A percentile compares a stretch with the other conserved stretches of the same genome.
These are phyloP conservation scores for Dreissena polymorpha DNA, from an alignment of 1,140 invertebrate genomes.

Conservation along the genomic window DNA sequence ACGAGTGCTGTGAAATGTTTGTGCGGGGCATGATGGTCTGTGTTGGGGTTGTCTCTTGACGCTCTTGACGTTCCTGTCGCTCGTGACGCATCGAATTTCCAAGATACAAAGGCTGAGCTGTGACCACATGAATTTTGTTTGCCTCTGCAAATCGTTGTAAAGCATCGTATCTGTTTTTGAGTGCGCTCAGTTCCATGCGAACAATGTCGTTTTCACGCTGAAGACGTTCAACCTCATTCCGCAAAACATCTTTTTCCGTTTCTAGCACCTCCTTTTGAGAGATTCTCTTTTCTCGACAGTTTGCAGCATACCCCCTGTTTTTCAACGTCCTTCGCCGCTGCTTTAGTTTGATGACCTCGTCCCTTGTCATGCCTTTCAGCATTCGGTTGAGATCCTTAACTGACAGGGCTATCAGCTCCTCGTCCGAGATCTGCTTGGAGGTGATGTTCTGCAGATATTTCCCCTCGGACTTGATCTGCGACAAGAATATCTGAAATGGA, in stretches of 20 bases:
- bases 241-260: conserved; percentile 83
- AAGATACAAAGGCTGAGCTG: conserved; percentile 58
- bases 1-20: conserved; percentile 38
- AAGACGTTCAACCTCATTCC: conserved; percentile 74
- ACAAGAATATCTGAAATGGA: conserved; percentile 75
- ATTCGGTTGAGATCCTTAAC: conserved; percentile 97
- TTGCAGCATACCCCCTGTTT: conserved; percentile 99
- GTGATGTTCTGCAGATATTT: conserved; percentile 49
- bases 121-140: conserved; percentile 72
- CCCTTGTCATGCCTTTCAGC: conserved; percentile 93
- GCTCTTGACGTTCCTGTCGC: conserved; percentile 44
- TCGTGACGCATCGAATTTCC: conserved; percentile 48
- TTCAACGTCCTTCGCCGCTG: conserved; percentile 98
- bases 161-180: conserved; percentile 76
- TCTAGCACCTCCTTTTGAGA: conserved; percentile 85
- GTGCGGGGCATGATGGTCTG: conserved; percentile 45
- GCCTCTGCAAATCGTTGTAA: conserved; percentile 73
- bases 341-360: conserved; percentile 95
- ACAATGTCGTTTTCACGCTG: conserved; percentile 76
- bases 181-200: conserved; percentile 74
- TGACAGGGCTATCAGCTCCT: conserved; percentile 92
- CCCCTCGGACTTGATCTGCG: conserved; percentile 73
- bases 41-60: conserved; percentile 49
- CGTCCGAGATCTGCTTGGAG: conserved; percentile 83
- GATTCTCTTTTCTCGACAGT: conserved; percentile 87